Conservation (phyloP, 1,140 invertebrate species). For the Schlechtendalia chinensis region DNA sequence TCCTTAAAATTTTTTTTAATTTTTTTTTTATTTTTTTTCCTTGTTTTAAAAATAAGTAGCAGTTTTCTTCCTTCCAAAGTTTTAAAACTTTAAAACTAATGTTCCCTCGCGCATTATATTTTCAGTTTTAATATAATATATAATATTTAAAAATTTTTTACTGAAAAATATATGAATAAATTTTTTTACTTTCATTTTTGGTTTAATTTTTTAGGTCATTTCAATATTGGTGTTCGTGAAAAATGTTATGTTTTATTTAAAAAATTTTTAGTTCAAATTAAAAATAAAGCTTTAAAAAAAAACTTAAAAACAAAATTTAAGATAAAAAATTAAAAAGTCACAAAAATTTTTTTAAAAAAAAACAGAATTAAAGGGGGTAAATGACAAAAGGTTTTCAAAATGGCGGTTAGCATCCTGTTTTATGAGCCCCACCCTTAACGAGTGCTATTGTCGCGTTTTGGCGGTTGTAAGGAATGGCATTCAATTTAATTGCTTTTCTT, state of each 20-base stretch:
- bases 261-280: not conserved
- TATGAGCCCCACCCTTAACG: not conserved
- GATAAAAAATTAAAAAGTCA: not conserved
- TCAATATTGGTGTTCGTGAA: too few relatives aligned
- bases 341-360: too few relatives aligned
- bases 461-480: too few relatives aligned
- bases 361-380: not conserved
- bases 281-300: not conserved
- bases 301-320: not conserved
- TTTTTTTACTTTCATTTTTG: too few relatives aligned
- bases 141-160: not conserved
- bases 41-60: not conserved
- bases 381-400: not conserved
- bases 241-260: not conserved
- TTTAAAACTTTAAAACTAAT: not conserved
- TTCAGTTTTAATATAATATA: not conserved
- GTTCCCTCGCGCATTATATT: not conserved
- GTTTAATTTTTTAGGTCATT: too few relatives aligned
- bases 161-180: not conserved
- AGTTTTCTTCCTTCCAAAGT: not conserved
- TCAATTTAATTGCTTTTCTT: too few relatives aligned
- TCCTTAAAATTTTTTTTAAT: not conserved
- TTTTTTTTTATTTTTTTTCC: not conserved
- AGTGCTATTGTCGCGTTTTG: too few relatives aligned
- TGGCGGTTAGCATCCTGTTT: constrained; percentile 1